phyloP scores from a whole-genome alignment of 2,888 invertebrate species.

The Dascillus cervinus region DNA sequence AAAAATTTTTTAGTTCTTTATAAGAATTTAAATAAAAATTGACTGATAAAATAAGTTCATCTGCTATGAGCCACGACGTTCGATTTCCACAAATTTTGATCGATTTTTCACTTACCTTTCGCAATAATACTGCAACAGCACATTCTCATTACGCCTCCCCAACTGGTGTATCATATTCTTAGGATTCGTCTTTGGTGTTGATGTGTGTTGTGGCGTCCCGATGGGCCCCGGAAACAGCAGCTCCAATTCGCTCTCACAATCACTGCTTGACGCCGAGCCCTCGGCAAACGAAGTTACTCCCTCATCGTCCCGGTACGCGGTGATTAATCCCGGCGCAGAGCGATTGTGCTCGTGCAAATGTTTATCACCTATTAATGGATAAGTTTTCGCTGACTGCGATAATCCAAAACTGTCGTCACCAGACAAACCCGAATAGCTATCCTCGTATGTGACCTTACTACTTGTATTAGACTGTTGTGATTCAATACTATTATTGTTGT shows the following conservation, averaged over 20 bases:
- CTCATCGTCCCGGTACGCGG: neutral
- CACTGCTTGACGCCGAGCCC: slow-evolving; percentile 26
- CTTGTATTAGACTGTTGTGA: slow-evolving; percentile 23
- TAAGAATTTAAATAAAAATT: too few species aligned
- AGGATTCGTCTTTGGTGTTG: slow-evolving; percentile 46
- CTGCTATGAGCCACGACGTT: too few species aligned
- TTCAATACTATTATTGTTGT: slow-evolving; percentile 19
- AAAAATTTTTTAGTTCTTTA: too few species aligned
- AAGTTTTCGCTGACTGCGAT: slow-evolving; percentile 10
- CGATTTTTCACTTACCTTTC: too few species aligned
- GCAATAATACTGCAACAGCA: too few species aligned
- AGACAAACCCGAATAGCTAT: slow-evolving; percentile 20
- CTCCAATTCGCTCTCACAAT: slow-evolving; percentile 39
- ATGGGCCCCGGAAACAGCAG: slow-evolving; percentile 31
- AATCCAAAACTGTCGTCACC: slow-evolving; percentile 10
- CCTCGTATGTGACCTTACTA: slow-evolving; percentile 27
- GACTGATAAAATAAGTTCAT: too few species aligned
- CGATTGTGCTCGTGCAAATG: slow-evolving; percentile 18
- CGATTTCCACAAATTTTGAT: too few species aligned
- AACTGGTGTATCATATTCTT: too few species aligned
- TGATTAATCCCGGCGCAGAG: slow-evolving; percentile 25
- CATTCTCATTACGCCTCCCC: too few species aligned
- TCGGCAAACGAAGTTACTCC: neutral
- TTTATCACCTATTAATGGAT: slow-evolving; percentile 5
- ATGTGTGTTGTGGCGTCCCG: slow-evolving; percentile 39